phyloP scores from a whole-genome alignment of 2,888 invertebrate genomes.

The Andrena camellia region DNA sequence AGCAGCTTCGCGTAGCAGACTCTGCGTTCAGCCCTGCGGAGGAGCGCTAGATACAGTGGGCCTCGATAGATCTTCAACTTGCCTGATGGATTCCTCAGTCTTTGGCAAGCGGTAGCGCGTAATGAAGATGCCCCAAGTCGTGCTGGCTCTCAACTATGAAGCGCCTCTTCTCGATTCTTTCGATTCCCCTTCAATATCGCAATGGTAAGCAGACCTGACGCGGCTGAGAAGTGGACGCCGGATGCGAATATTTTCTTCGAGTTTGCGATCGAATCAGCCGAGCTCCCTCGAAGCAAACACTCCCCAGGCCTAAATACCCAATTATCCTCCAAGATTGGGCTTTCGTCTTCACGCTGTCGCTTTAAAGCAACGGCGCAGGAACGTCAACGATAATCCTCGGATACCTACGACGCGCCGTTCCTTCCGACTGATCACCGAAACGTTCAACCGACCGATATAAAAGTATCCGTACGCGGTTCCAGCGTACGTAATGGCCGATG shows the following conservation, averaged over 20 bases:
- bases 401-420: conserved; percentile 10
- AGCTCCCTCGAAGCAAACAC: not conserved
- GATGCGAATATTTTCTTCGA: not conserved
- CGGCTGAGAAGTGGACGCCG: not conserved
- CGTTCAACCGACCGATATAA: conserved; percentile 13
- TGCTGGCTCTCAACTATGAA: conserved; percentile 1
- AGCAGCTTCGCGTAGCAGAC: conserved; percentile 24
- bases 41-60: conserved; percentile 13
- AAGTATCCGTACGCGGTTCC: conserved; percentile 27
- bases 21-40: conserved; percentile 16
- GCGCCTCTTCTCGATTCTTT: not conserved
- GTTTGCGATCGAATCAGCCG: not conserved
- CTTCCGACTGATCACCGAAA: conserved; percentile 27
- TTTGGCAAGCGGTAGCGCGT: conserved; percentile 57
- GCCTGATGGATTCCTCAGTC: conserved; percentile 55
- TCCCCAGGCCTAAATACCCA: not conserved
- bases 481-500: conserved; percentile 35
- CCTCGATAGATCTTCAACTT: conserved; percentile 33
- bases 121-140: conserved; percentile 59
- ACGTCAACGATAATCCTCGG: conserved; percentile 32
- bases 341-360: conserved; percentile 10
- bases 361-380: not conserved
- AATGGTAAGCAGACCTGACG: conserved; percentile 14
- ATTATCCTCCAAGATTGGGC: not conserved
- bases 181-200: not conserved